phyloP scores from a whole-genome alignment of 2,888 invertebrate genomes.

The Xanthia icteritia region DNA sequence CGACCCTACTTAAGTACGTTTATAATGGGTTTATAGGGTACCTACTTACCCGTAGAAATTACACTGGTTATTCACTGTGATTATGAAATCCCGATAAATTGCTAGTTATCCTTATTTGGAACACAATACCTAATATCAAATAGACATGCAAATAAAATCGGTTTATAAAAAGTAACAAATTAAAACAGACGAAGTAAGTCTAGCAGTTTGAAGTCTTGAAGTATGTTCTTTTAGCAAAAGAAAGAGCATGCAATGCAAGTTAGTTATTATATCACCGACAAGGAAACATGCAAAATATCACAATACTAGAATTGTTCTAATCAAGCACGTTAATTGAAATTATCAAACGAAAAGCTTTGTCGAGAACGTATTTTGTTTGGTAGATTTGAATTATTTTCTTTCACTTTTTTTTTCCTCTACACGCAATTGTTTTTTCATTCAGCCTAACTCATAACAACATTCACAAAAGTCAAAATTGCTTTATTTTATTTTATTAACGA shows the following conservation, averaged over 20 bases:
- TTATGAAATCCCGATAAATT: background rate
- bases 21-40: no score
- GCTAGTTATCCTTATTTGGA: background rate
- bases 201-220: background rate
- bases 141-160: background rate
- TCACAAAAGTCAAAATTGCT: background rate
- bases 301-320: background rate
- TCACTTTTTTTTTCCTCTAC: background rate
- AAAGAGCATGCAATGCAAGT: background rate
- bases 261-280: background rate
- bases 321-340: background rate
- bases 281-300: slow-evolving; percentile 6
- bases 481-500: no score
- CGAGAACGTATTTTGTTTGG: background rate
- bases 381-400: slow-evolving; percentile 18
- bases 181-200: background rate
- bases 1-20: no score
- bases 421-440: slow-evolving; percentile 30
- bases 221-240: background rate
- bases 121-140: background rate
- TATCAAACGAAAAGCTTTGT: background rate
- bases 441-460: slow-evolving; percentile 2
- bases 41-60: slow-evolving; percentile 8
- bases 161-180: no score
- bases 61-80: background rate